Evolutionary conservation across 2,797 vertebrate genomes (phyloP).

Genomic region (Caiman crocodilus): DNA sequence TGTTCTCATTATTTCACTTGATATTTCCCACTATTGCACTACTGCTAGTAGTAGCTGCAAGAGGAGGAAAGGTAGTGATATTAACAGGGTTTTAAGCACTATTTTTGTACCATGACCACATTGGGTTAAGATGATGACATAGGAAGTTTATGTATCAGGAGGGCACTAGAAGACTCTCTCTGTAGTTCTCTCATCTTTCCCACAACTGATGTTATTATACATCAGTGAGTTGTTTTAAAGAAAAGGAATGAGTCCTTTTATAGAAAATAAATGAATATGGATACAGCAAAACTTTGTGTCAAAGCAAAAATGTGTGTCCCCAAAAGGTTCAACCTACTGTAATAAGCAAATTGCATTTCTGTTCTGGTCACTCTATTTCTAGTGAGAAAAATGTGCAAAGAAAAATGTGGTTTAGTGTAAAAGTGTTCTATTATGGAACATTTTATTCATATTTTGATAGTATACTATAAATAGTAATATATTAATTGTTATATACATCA

Average conservation of each 20-base stretch:
- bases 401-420: too few species aligned
- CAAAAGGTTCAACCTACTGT: too few species aligned
- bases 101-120: neutral
- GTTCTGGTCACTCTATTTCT: too few species aligned
- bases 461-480: too few species aligned
- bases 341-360: too few species aligned
- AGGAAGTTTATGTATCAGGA: neutral
- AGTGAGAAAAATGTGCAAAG: too few species aligned
- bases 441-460: too few species aligned
- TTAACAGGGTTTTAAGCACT: neutral
- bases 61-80: neutral
- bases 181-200: neutral
- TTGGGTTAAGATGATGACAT: neutral
- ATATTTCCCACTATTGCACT: rapidly evolving
- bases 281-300: too few species aligned
- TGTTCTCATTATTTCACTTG: rapidly evolving
- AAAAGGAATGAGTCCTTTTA: neutral
- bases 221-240: neutral
- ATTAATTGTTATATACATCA: too few species aligned
- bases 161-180: neutral
- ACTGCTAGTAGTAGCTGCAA: neutral
- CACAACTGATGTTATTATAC: neutral
- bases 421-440: too few species aligned
- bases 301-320: too few species aligned
- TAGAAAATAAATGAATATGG: neutral